Conservation (phyloP, 1,140 invertebrate species). For the Bradynema listronoti region DNA sequence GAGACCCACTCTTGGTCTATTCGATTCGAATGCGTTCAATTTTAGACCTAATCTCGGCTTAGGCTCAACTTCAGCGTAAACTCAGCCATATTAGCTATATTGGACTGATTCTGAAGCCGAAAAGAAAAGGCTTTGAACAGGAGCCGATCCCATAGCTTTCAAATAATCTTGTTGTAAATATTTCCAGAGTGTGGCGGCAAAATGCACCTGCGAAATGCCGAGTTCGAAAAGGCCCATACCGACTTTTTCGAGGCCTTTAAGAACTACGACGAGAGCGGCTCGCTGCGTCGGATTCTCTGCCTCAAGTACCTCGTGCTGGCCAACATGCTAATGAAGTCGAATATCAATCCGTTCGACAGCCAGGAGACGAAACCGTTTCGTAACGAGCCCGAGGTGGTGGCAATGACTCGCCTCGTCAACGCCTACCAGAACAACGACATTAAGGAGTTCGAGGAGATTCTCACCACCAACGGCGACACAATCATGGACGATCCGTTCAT, state of each 20-base stretch:
- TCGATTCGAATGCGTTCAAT: too few relatives aligned
- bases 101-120: too few relatives aligned
- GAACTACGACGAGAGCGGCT: conserved; percentile 99
- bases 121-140: too few relatives aligned
- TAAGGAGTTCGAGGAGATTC: conserved; percentile 91
- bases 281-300: conserved; percentile 87
- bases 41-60: neutral
- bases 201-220: conserved; percentile 87
- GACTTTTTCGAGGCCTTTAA: conserved; percentile 99
- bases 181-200: conserved; percentile 90
- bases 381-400: conserved; percentile 96
- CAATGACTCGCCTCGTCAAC: conserved; percentile 95
- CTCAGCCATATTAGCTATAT: too few relatives aligned
- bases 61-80: too few relatives aligned
- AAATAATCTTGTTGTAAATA: too few relatives aligned
- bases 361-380: conserved; percentile 98
- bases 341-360: conserved; percentile 94
- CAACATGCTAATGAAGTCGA: conserved; percentile 84
- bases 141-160: too few relatives aligned
- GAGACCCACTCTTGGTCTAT: too few relatives aligned
- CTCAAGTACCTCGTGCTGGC: conserved; percentile 96
- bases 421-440: conserved; percentile 99
- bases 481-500: conserved; percentile 99
- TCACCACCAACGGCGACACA: conserved; percentile 85
- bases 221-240: conserved; percentile 32